phyloP scores from a whole-genome alignment of 1,140 invertebrate genomes.

The Vollenhovia emeryi region DNA sequence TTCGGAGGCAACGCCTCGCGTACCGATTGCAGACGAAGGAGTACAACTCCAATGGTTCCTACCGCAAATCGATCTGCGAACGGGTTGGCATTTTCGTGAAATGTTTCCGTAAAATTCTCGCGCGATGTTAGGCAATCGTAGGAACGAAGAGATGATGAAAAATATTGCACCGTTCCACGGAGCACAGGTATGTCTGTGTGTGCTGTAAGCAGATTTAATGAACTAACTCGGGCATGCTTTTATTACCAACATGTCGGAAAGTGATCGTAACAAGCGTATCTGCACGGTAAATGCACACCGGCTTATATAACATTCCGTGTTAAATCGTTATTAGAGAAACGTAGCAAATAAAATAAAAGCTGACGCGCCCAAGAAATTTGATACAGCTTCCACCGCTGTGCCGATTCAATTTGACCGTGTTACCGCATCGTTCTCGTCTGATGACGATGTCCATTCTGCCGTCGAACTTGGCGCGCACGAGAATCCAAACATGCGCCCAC shows the following conservation, averaged over 20 bases:
- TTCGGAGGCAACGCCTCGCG: conserved; percentile 31
- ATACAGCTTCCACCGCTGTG: not conserved
- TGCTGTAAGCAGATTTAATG: not conserved
- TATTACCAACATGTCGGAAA: not conserved
- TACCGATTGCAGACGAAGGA: conserved; percentile 13
- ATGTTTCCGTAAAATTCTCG: conserved; percentile 5
- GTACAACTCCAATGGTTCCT: conserved; percentile 16
- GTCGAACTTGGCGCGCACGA: not conserved
- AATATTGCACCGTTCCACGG: not conserved
- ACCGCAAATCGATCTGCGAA: conserved; percentile 47
- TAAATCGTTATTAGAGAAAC: not conserved
- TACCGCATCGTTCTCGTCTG: not conserved
- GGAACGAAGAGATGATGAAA: not conserved
- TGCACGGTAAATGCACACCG: not conserved
- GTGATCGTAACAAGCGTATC: not conserved
- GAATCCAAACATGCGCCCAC: conserved; percentile 65
- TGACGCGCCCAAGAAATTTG: not conserved
- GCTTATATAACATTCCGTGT: not conserved
- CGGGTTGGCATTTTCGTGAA: conserved; percentile 38
- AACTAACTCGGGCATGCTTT: not conserved
- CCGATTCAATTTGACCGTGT: not conserved
- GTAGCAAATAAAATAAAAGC: not conserved
- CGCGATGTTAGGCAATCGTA: not conserved
- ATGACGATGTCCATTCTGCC: not conserved
- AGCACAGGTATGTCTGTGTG: not conserved